phyloP scores from a whole-genome alignment of 2,888 invertebrate genomes.

The Oscheius sp. region DNA sequence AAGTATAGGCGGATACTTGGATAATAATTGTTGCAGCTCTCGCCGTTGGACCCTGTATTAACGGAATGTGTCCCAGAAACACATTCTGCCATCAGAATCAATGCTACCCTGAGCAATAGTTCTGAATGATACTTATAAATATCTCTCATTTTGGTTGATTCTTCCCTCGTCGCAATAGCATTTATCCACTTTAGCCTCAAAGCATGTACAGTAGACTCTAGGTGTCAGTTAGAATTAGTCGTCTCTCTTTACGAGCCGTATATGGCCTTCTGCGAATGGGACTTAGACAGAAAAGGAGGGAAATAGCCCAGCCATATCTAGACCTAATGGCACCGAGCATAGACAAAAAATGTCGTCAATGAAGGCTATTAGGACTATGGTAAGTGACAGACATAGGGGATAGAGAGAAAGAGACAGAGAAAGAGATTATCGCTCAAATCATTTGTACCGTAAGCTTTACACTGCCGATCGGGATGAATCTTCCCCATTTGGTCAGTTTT shows the following conservation, averaged over 20 bases:
- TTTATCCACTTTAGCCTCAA: conserved; percentile 1
- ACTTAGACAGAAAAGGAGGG: conserved; percentile 27
- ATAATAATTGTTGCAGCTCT: conserved; percentile 32
- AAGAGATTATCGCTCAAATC: no score
- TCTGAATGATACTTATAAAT: background rate
- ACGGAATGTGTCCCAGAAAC: conserved; percentile 48
- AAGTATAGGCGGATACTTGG: background rate
- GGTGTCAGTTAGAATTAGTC: conserved; percentile 29
- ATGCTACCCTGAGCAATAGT: conserved; percentile 43
- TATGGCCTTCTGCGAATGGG: conserved; percentile 23
- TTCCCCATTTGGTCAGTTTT: no score
- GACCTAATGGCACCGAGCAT: conserved; percentile 33
- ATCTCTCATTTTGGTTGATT: background rate
- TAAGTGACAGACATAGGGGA: background rate
- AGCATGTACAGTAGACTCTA: conserved; percentile 13
- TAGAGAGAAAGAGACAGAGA: no score
- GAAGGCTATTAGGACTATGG: conserved; percentile 26
- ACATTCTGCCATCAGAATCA: conserved; percentile 50
- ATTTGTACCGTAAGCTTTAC: no score
- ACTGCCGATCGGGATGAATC: no score
- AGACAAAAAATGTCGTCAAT: conserved; percentile 30
- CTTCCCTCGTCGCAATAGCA: background rate
- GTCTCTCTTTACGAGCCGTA: conserved; percentile 19
- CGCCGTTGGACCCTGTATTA: conserved; percentile 52
- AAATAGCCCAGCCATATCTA: conserved; percentile 23